phyloP scores from a whole-genome alignment of 2,113 vertebrate genomes.

The Tupaia tana region DNA sequence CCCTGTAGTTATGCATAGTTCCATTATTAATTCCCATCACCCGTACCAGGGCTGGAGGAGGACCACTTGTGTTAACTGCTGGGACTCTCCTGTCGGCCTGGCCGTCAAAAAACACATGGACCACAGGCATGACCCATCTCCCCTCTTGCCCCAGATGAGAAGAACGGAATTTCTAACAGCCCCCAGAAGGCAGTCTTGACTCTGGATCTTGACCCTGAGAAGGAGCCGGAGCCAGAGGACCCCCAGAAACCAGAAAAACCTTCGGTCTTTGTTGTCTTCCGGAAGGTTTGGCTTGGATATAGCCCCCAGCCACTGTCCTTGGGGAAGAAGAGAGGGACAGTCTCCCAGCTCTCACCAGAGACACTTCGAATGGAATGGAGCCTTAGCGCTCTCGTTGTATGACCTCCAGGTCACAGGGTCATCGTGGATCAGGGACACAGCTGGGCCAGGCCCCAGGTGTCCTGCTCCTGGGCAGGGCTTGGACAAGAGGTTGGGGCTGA shows the following conservation, averaged over 20 bases:
- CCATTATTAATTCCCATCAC: neutral
- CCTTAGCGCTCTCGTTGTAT: neutral
- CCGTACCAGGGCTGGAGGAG: neutral
- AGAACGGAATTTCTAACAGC: slow-evolving; percentile 42
- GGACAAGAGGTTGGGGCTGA: neutral
- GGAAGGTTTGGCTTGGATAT: slow-evolving; percentile 84
- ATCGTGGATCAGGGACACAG: neutral
- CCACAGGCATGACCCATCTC: neutral
- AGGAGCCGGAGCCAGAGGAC: slow-evolving; percentile 50
- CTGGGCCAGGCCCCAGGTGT: neutral
- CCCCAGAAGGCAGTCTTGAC: slow-evolving; percentile 78
- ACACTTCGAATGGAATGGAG: neutral
- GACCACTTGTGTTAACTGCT: neutral
- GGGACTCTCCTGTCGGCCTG: neutral
- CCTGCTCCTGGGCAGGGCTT: rapidly evolving
- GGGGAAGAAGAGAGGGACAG: too few relatives aligned
- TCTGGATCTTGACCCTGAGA: slow-evolving; percentile 71
- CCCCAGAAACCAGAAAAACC: slow-evolving; percentile 76
- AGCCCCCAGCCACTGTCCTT: neutral
- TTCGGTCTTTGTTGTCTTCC: slow-evolving; percentile 87
- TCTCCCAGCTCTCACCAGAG: neutral
- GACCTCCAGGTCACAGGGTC: neutral
- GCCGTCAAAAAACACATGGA: neutral
- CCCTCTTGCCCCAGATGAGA: slow-evolving; percentile 68
- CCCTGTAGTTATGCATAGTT: neutral